Evolutionary conservation across 1,140 invertebrate species (phyloP).

Genomic region (Thaumatotibia leucotreta): DNA sequence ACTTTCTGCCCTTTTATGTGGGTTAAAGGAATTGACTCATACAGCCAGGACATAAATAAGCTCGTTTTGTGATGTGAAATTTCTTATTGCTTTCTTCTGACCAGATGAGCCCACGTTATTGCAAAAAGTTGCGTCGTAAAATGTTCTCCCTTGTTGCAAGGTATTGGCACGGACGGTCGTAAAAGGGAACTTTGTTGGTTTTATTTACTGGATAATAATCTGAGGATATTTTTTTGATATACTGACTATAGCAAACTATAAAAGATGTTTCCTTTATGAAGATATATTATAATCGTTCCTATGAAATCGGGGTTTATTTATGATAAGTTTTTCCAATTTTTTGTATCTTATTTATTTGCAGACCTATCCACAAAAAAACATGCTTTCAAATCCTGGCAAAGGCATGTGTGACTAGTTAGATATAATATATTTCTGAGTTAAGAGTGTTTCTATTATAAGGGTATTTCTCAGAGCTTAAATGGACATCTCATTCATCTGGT

Average conservation of each 20-base stretch:
- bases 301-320: too few species aligned
- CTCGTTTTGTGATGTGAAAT: not conserved
- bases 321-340: too few species aligned
- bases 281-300: too few species aligned
- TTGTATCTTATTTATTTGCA: too few species aligned
- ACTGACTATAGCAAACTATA: not conserved
- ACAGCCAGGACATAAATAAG: conserved; percentile 3
- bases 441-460: too few species aligned
- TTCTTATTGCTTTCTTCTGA: not conserved
- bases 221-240: not conserved
- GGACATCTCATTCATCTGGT: too few species aligned
- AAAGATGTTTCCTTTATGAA: not conserved
- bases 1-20: not conserved
- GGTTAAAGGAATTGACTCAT: not conserved
- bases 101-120: not conserved
- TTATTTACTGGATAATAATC: not conserved
- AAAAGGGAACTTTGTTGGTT: not conserved
- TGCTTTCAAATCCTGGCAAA: too few species aligned
- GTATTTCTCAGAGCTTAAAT: too few species aligned
- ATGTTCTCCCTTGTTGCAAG: not conserved
- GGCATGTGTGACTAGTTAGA: too few species aligned
- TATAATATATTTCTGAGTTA: too few species aligned
- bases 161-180: not conserved
- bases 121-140: not conserved
- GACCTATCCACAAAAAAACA: too few species aligned